Evolutionary conservation across 2,113 vertebrate species (phyloP).

Genomic region (Gnathonemus longibarbis): DNA sequence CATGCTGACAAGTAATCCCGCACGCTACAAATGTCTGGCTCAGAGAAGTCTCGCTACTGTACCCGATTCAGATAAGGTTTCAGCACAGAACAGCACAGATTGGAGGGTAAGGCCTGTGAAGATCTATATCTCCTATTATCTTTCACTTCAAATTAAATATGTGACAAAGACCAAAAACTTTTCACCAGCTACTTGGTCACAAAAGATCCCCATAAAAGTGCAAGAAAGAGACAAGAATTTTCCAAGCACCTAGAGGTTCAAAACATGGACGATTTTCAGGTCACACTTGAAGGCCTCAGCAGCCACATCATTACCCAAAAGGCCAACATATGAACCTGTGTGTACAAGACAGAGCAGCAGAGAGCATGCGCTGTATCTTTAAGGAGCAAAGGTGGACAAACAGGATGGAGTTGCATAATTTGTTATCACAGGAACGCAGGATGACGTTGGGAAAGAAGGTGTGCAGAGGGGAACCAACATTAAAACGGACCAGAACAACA

Average conservation of each 20-base stretch:
- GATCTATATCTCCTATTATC: not conserved
- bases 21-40: not conserved
- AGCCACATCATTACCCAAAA: not conserved
- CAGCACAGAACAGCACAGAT: not conserved
- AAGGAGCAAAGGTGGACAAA: not conserved
- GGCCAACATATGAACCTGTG: not conserved
- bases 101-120: not conserved
- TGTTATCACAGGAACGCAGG: not conserved
- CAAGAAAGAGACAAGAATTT: not conserved
- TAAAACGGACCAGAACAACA: not conserved
- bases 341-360: not conserved
- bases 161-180: not conserved
- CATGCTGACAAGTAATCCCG: not conserved
- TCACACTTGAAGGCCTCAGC: not conserved
- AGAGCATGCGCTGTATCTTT: not conserved
- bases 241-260: not conserved
- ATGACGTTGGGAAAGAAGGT: not conserved
- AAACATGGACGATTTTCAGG: not conserved
- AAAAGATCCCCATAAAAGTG: not conserved
- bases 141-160: not conserved
- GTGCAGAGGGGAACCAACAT: not conserved
- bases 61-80: not conserved
- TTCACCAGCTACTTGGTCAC: not conserved
- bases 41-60: not conserved
- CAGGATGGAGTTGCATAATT: not conserved